A percentile compares a stretch with the other conserved stretches of the same genome.
These are phyloP conservation scores for Electrona antarctica DNA, from an alignment of 2,113 vertebrate genomes.

Conservation along the genomic window DNA sequence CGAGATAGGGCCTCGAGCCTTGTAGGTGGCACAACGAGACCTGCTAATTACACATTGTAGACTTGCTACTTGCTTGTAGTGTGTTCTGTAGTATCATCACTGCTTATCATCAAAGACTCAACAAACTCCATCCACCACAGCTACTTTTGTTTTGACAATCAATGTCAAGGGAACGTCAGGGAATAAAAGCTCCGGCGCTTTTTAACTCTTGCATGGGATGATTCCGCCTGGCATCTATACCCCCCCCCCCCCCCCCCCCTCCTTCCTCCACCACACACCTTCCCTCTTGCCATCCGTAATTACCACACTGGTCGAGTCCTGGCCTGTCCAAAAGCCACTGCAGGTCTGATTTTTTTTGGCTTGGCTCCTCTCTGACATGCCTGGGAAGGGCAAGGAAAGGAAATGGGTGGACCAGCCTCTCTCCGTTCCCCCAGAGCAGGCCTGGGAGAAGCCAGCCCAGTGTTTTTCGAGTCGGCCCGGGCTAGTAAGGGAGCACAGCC, in stretches of 20 bases:
- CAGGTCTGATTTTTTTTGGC: conserved; percentile 86
- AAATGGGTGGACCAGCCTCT: conserved; percentile 90
- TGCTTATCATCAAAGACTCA: conserved; percentile 41
- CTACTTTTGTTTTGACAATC: conserved; percentile 40
- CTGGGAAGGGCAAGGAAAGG: conserved; percentile 94
- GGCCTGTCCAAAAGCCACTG: conserved; percentile 79
- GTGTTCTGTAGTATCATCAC: conserved; percentile 20
- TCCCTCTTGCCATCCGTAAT: conserved; percentile 68
- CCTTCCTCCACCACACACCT: conserved; percentile 61
- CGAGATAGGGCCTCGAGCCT: conserved; percentile 5
- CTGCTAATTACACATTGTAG: background rate
- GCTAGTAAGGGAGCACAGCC: conserved; percentile 74
- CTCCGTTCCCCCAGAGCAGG: conserved; percentile 72
- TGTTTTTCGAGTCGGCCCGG: conserved; percentile 72
- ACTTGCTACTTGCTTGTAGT: conserved; percentile 7
- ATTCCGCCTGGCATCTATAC: conserved; percentile 64
- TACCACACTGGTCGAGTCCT: conserved; percentile 73
- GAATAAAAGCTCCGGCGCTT: conserved; percentile 37
- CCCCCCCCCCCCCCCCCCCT: conserved; percentile 49
- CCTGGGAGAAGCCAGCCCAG: conserved; percentile 76
- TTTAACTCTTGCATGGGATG: conserved; percentile 54
- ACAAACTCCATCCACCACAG: conserved; percentile 14
- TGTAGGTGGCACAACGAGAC: background rate
- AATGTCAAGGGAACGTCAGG: conserved; percentile 54
- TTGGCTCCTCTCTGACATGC: conserved; percentile 83